A percentile compares a stretch with the other conserved stretches of the same genome.
Conservation (phyloP, 2,797 vertebrate species). For the Tapera naevia region DNA sequence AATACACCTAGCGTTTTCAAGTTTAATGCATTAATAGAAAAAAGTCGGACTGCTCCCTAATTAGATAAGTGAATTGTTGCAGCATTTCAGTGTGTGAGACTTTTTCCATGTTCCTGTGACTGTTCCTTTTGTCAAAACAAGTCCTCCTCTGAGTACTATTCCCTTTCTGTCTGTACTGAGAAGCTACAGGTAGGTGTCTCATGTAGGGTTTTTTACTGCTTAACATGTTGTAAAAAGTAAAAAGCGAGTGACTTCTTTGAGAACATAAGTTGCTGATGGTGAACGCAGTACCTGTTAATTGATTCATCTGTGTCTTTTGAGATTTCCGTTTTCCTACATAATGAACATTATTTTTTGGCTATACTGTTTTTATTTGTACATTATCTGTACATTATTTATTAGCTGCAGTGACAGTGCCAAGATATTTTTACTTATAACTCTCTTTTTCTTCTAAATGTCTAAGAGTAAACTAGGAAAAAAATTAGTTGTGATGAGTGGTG, state of each 20-base stretch:
- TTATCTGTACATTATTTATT: background rate
- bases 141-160: background rate
- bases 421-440: background rate
- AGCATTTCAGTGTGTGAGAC: background rate
- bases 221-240: background rate
- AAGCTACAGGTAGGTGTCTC: background rate
- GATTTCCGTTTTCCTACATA: background rate
- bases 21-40: background rate
- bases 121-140: background rate
- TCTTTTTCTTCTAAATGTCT: background rate
- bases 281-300: background rate
- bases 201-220: background rate
- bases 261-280: background rate
- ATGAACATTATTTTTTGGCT: background rate
- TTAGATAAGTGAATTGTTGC: background rate
- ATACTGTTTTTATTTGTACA: too few species aligned
- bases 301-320: background rate
- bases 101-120: background rate
- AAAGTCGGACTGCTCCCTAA: background rate
- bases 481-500: background rate
- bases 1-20: background rate
- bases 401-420: background rate
- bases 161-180: background rate
- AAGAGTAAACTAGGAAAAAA: background rate
- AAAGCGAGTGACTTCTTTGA: background rate